Percentiles rank a stretch among this genome's conserved stretches.
Evolutionary conservation across 2,888 invertebrate species (phyloP).

Genomic region (Drosophila mulleri): DNA sequence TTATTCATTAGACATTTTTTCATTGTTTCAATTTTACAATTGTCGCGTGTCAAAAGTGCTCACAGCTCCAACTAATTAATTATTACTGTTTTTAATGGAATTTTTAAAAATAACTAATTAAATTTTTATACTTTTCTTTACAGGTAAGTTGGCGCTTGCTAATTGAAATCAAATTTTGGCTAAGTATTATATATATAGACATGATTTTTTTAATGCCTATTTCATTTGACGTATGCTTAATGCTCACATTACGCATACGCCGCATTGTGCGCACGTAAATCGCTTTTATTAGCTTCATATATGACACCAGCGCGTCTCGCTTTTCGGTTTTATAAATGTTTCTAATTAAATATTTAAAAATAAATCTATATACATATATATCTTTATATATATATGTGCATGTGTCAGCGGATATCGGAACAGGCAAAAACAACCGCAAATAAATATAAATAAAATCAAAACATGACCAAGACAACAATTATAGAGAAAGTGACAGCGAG

Average conservation of each 20-base stretch:
- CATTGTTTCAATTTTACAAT: constrained; percentile 15
- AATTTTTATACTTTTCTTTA: constrained; percentile 13
- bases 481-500: constrained; percentile 69
- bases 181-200: constrained; percentile 22
- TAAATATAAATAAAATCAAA: constrained; percentile 52
- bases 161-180: constrained; percentile 5
- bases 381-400: not conserved
- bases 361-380: constrained; percentile 26
- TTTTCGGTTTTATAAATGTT: constrained; percentile 17
- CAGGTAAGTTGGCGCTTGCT: constrained; percentile 22
- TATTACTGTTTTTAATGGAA: constrained; percentile 1
- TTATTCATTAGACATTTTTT: constrained; percentile 35
- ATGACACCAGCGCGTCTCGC: constrained; percentile 12
- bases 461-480: constrained; percentile 69
- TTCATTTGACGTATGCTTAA: constrained; percentile 7
- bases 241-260: constrained; percentile 39
- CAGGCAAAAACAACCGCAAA: constrained; percentile 25
- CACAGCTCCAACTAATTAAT: constrained; percentile 2
- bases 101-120: constrained; percentile 17
- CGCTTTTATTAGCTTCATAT: not conserved
- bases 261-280: constrained; percentile 2
- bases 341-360: constrained; percentile 57
- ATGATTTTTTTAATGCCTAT: not conserved
- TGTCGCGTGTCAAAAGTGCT: constrained; percentile 60
- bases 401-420: constrained; percentile 55